phyloP scores from a whole-genome alignment of 35 echinoderm and acorn worm genomes.

The Chiridota heheva region DNA sequence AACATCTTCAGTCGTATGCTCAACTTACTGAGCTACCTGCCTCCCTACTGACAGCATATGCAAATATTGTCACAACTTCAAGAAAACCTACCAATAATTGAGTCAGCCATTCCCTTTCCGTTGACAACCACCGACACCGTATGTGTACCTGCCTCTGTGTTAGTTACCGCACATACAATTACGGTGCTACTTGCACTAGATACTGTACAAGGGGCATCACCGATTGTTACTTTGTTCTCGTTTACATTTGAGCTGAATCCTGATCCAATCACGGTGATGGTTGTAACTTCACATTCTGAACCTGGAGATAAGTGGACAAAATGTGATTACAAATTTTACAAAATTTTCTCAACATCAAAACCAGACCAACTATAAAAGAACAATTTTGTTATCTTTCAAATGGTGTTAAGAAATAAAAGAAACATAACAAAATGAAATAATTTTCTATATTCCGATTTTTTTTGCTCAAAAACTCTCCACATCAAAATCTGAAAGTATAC shows the following conservation, averaged over 20 bases:
- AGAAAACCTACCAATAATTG: slow-evolving; percentile 16
- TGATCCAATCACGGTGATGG: slow-evolving; percentile 32
- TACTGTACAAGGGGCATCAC: slow-evolving; percentile 37
- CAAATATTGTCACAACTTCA: background rate
- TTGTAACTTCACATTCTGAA: background rate
- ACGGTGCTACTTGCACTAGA: background rate
- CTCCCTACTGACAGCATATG: background rate
- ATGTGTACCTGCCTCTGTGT: background rate
- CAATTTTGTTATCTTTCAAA: background rate
- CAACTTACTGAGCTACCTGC: background rate
- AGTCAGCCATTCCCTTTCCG: slow-evolving; percentile 4
- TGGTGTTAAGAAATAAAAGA: background rate
- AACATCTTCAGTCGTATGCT: background rate
- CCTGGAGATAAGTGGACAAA: background rate
- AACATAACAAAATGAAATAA: background rate
- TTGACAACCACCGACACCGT: background rate
- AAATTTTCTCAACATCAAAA: background rate
- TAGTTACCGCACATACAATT: slow-evolving; percentile 13
- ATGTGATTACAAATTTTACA: background rate
- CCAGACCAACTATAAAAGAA: background rate
- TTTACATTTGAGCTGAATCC: slow-evolving; percentile 21
- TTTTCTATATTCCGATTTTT: background rate
- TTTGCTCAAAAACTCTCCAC: too few species aligned
- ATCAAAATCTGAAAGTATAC: too few species aligned
- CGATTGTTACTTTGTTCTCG: slow-evolving; percentile 48